A percentile compares a stretch with the other conserved stretches of the same genome.
These are phyloP conservation scores for Philantomba maxwellii DNA, from an alignment of 2,113 vertebrate species.

Conservation along the genomic window DNA sequence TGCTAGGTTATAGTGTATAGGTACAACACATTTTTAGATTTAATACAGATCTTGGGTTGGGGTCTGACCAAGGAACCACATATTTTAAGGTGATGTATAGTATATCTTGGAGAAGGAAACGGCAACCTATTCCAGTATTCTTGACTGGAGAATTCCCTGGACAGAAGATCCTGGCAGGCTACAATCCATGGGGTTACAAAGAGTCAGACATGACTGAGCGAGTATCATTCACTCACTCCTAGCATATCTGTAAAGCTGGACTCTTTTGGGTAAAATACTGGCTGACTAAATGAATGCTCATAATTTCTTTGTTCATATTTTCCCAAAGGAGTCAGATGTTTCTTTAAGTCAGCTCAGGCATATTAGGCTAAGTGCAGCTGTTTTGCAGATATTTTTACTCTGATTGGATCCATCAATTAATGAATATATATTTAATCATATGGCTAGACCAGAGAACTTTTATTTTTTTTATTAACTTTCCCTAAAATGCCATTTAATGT, in stretches of 20 bases:
- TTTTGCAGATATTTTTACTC: background rate
- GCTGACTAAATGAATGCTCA: background rate
- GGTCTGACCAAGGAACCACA: background rate
- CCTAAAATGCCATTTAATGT: background rate
- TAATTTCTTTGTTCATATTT: background rate
- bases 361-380: background rate
- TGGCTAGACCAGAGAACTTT: background rate
- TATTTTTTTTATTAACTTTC: background rate
- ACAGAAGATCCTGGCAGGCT: background rate
- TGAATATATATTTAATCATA: background rate
- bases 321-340: background rate
- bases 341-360: background rate
- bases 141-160: background rate
- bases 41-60: background rate
- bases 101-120: background rate
- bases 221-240: background rate
- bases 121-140: background rate
- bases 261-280: background rate
- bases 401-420: background rate
- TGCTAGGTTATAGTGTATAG: background rate
- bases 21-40: background rate
- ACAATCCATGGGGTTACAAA: background rate
- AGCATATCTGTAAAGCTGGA: background rate
- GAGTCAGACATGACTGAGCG: background rate
- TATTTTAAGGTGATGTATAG: background rate